Conservation (phyloP, 2,888 invertebrate genomes). For the Spatulosminthurus flaviceps region DNA sequence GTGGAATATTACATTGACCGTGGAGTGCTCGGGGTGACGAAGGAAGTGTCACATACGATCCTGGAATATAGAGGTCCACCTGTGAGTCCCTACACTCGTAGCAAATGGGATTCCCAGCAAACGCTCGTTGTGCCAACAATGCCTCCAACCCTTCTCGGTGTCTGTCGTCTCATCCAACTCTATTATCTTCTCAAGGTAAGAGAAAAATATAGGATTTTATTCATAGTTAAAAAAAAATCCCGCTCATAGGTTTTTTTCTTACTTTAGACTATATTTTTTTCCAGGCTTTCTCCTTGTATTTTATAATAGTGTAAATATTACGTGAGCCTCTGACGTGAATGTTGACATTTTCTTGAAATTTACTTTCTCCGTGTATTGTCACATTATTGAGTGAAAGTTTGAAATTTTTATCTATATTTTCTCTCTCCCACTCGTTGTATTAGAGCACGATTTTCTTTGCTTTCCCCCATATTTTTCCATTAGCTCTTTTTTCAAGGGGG, state of each 20-base stretch:
- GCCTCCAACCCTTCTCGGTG: slow-evolving; percentile 78
- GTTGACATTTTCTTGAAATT: background rate
- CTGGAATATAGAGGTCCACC: slow-evolving; percentile 77
- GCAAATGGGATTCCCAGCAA: slow-evolving; percentile 75
- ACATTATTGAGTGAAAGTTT: too few relatives aligned
- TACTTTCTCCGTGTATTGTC: too few relatives aligned
- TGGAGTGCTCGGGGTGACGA: slow-evolving; percentile 77
- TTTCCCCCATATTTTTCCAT: too few relatives aligned
- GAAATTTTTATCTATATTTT: too few relatives aligned
- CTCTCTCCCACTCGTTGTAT: background rate
- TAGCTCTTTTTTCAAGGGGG: too few relatives aligned
- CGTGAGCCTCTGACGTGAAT: background rate
- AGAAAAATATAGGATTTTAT: too few relatives aligned
- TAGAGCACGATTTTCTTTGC: too few relatives aligned
- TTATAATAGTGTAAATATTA: background rate
- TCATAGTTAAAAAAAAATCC: too few relatives aligned
- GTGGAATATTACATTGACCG: slow-evolving; percentile 81
- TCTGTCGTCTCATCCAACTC: slow-evolving; percentile 77
- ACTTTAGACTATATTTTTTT: too few relatives aligned
- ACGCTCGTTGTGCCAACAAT: slow-evolving; percentile 77
- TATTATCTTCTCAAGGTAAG: slow-evolving; percentile 77
- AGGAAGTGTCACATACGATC: slow-evolving; percentile 75
- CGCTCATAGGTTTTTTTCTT: too few relatives aligned
- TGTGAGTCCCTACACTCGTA: slow-evolving; percentile 72
- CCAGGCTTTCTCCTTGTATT: background rate